Evolutionary conservation across 2,113 vertebrate genomes (phyloP).

Genomic region (Chionis minor): DNA sequence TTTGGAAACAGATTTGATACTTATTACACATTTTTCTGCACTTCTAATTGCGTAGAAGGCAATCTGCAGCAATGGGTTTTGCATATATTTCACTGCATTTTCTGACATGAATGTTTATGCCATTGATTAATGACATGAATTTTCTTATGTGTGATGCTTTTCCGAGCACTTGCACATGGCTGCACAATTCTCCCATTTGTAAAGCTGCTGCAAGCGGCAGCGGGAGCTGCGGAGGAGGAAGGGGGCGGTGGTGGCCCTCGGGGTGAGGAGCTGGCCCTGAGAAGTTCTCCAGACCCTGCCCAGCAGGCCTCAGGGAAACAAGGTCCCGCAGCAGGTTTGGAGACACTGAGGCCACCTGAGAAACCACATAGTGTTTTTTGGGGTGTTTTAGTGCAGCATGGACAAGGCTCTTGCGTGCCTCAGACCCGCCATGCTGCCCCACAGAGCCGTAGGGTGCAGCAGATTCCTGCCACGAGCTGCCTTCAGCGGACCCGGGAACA

Average conservation of each 20-base stretch:
- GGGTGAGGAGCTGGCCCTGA: rapidly evolving
- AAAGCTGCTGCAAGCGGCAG: not conserved
- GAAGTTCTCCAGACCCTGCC: not conserved
- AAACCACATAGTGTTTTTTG: rapidly evolving
- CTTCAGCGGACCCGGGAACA: not conserved
- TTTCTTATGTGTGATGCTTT: not conserved
- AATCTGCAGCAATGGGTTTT: not conserved
- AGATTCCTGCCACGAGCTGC: not conserved
- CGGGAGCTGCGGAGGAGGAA: not conserved
- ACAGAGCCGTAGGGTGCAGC: not conserved
- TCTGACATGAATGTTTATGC: not conserved
- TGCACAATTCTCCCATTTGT: rapidly evolving
- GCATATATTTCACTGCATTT: not conserved
- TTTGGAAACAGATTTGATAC: not conserved
- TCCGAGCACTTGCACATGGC: not conserved
- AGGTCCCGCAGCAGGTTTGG: not conserved
- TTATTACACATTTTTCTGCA: not conserved
- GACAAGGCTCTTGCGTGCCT: rapidly evolving
- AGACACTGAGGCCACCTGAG: not conserved
- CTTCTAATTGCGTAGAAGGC: not conserved
- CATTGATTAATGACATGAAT: not conserved
- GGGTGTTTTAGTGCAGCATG: rapidly evolving
- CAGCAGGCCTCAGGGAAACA: not conserved
- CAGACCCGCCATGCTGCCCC: rapidly evolving
- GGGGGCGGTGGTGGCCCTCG: rapidly evolving